Evolutionary conservation across 2,113 vertebrate species (phyloP).

Genomic region (Rhinolophus sinicus): DNA sequence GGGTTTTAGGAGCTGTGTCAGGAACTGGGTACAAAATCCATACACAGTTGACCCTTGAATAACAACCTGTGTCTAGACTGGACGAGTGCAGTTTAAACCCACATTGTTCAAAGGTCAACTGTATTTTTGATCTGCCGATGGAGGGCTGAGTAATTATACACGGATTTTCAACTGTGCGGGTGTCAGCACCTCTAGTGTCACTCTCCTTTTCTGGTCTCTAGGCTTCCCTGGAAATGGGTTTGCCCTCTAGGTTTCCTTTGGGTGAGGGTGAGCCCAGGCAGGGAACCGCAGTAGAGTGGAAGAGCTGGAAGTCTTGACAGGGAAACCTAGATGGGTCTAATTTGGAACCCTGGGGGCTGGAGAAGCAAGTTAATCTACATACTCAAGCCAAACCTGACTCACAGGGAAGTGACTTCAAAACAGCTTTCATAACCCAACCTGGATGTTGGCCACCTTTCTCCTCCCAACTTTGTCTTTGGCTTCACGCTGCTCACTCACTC

Average conservation of each 20-base stretch:
- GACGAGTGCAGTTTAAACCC: too few species aligned
- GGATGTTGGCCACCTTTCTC: slow-evolving; percentile 33
- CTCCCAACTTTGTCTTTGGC: slow-evolving; percentile 35
- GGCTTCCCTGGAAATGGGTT: background rate
- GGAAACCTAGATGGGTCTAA: slow-evolving; percentile 11
- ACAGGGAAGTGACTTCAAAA: slow-evolving; percentile 67
- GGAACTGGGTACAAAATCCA: background rate
- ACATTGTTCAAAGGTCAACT: background rate
- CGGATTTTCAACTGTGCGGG: background rate
- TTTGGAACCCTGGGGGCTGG: slow-evolving; percentile 51
- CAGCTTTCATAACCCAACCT: slow-evolving; percentile 48
- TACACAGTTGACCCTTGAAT: background rate
- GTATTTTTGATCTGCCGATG: background rate
- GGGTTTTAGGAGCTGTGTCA: background rate
- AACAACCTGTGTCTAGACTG: background rate
- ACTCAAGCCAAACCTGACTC: slow-evolving; percentile 62
- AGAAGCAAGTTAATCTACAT: slow-evolving; percentile 61
- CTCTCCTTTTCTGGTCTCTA: background rate
- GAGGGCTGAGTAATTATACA: background rate
- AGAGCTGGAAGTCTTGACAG: background rate
- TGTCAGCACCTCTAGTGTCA: background rate
- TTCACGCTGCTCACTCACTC: background rate
- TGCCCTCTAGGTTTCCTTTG: background rate
- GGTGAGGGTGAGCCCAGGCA: background rate
- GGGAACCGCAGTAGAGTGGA: background rate